A percentile compares a stretch with the other conserved stretches of the same genome.
Conservation (phyloP, 1,140 invertebrate genomes). For the Akabosia matsudoensis region DNA sequence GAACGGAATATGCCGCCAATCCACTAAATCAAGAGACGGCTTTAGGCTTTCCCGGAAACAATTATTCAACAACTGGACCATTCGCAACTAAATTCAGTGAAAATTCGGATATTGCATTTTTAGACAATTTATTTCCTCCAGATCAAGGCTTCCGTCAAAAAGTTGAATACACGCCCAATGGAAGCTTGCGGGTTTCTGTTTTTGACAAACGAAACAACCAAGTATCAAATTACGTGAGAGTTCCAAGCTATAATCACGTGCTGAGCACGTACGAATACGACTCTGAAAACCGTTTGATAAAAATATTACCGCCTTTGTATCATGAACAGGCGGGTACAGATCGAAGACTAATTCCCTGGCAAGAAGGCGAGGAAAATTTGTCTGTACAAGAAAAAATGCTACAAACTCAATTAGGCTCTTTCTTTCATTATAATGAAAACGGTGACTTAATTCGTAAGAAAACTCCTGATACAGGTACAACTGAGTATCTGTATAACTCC, state of each 20-base stretch:
- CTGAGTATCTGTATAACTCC: not conserved
- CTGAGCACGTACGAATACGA: slow-evolving; percentile 30
- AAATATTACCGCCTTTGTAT: slow-evolving; percentile 27
- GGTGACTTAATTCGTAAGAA: not conserved
- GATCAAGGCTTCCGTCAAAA: not conserved
- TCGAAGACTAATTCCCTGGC: not conserved
- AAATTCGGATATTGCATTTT: not conserved
- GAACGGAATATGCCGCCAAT: not conserved
- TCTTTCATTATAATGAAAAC: not conserved
- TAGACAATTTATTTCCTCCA: not conserved
- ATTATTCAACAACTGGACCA: not conserved
- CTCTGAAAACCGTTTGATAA: not conserved
- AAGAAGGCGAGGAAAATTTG: not conserved
- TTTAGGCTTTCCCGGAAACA: not conserved
- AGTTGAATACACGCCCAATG: slow-evolving; percentile 4
- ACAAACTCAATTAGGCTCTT: not conserved
- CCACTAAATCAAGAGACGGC: not conserved
- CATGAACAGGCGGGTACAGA: slow-evolving; percentile 3
- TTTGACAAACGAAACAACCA: slow-evolving; percentile 1
- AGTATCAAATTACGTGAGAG: slow-evolving; percentile 5
- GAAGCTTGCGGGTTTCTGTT: not conserved
- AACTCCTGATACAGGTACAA: not conserved
- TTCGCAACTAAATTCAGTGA: not conserved
- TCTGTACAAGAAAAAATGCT: not conserved
- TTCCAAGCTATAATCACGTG: slow-evolving; percentile 17